phyloP scores from a whole-genome alignment of 2,888 invertebrate species.

The Encarsia formosa region DNA sequence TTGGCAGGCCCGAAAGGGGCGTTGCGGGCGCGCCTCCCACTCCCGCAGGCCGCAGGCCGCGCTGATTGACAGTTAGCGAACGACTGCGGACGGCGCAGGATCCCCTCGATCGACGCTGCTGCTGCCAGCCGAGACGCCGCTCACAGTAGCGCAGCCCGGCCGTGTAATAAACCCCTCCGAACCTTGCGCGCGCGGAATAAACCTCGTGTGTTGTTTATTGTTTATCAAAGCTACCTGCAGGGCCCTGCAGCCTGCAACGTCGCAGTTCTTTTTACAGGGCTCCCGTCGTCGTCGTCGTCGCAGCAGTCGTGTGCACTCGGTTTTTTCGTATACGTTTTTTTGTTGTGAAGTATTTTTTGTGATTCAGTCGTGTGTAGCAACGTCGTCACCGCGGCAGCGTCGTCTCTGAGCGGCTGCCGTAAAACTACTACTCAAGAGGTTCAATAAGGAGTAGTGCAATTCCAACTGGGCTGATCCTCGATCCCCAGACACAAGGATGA shows the following conservation, averaged over 20 bases:
- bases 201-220: slow-evolving; percentile 37
- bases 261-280: background rate
- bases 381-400: too few relatives aligned
- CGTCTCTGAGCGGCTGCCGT: too few relatives aligned
- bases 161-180: slow-evolving; percentile 3
- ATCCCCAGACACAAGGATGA: too few relatives aligned
- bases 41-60: slow-evolving; percentile 52
- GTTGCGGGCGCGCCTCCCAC: slow-evolving; percentile 56
- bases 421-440: too few relatives aligned
- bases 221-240: too few relatives aligned
- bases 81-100: slow-evolving; percentile 64
- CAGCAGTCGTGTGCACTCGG: slow-evolving; percentile 4
- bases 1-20: slow-evolving; percentile 44
- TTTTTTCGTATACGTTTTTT: background rate
- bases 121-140: background rate
- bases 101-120: slow-evolving; percentile 35
- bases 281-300: slow-evolving; percentile 22
- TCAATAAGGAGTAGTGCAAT: too few relatives aligned
- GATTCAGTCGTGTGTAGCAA: too few relatives aligned
- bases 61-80: slow-evolving; percentile 66
- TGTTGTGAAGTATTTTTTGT: too few relatives aligned
- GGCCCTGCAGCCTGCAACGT: too few relatives aligned
- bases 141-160: slow-evolving; percentile 34
- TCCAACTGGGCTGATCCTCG: too few relatives aligned
- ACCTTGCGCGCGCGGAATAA: slow-evolving; percentile 34